Percentiles rank a stretch among this genome's conserved stretches.
These are phyloP conservation scores for Passer montanus DNA, from an alignment of 2,113 vertebrate species.

Conservation along the genomic window DNA sequence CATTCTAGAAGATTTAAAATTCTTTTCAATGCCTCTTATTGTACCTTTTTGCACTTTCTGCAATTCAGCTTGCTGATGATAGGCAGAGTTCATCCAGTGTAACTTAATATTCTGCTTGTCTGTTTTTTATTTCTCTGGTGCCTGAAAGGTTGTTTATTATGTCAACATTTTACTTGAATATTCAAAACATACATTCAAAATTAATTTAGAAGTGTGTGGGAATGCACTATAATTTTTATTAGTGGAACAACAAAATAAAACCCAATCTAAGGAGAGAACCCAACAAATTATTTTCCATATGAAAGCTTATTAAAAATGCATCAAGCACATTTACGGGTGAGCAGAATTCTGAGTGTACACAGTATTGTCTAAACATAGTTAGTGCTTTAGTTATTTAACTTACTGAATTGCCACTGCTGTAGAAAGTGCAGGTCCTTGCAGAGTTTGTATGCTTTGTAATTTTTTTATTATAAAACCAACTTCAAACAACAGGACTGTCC, in stretches of 20 bases:
- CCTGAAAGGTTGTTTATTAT: not conserved
- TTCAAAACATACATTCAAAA: not conserved
- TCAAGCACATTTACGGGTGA: not conserved
- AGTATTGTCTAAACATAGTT: not conserved
- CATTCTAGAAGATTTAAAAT: not conserved
- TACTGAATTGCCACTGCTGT: not conserved
- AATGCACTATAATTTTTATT: not conserved
- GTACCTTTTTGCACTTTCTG: not conserved
- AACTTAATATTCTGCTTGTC: not conserved
- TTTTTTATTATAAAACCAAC: not conserved
- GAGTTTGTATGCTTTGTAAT: not conserved
- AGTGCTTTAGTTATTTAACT: not conserved
- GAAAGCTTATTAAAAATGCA: slow-evolving; percentile 1
- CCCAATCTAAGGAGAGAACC: not conserved
- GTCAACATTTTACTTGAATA: not conserved
- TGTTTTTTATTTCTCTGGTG: not conserved
- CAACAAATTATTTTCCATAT: not conserved
- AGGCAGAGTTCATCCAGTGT: not conserved
- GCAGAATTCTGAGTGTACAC: not conserved
- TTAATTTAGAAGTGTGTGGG: not conserved
- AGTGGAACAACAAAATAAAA: not conserved
- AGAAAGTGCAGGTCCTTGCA: not conserved
- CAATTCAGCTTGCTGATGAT: not conserved
- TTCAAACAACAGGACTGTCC: not conserved
- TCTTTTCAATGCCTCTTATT: not conserved